Base-by-base conservation (phyloP, 1,140 invertebrate genomes). In the Tetragnatha versicolor region DNA sequence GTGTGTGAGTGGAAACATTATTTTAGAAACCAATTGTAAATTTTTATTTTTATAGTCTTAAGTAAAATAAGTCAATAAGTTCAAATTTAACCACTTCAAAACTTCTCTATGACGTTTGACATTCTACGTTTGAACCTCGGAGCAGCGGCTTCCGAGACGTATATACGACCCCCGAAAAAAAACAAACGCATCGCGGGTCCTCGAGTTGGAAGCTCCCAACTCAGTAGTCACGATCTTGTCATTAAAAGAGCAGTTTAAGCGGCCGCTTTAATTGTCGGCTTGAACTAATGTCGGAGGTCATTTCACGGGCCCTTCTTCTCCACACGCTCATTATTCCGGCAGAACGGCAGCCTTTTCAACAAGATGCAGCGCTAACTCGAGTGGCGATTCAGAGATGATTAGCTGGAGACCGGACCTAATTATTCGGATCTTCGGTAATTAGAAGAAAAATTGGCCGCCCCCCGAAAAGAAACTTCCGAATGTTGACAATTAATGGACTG, bases 231-330 rank as follows among this genome's bases (percentile, higher is more conserved):
- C 55, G 55, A 31, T 60, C 55, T 60, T 35, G 55, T 60, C 27
- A 35, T 60, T n/a, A 60, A 60, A 31, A 35, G 55, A 31, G 55
- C 55, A 31, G 31, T 60, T 60, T 31, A 27, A 60, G 12, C 55
- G 17, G 27, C 55, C 14, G 55, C 31, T 60, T 60, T 60, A 60
- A 60, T 60, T 60, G 55, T 35, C 55, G 27, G 55, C 55, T 31
- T 31, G 17, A 9, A 17, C 17, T 45, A 45, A 9, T 9, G 39
- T 45, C 39, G 39, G 39, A 45, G 17, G 39, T 9, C 39, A 9
- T 17, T 9, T 45, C 17, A 9, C 9, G 17, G 7, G 39, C 17
- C 17, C 39, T 45, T 45, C 55, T 60, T 60, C 27, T 60, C 35
- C 49, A 25, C 29, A 20, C 29, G 7, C 55, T 60, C 55, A 60